phyloP scores from a whole-genome alignment of 2,113 vertebrate species.

The Lophura nycthemera region DNA sequence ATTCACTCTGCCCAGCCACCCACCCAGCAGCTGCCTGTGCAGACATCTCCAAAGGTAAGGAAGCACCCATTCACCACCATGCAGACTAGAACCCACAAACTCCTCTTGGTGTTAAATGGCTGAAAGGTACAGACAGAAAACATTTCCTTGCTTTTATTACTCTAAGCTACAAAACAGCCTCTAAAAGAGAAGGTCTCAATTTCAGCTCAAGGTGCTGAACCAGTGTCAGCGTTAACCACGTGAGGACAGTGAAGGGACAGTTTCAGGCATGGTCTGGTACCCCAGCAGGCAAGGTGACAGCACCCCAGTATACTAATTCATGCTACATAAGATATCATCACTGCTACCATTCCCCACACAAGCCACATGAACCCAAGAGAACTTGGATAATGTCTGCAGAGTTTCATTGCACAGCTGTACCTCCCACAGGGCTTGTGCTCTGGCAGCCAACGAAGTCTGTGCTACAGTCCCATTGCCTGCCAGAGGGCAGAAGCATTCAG shows the following conservation, averaged over 20 bases:
- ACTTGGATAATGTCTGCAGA: fast-evolving
- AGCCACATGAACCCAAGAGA: not conserved
- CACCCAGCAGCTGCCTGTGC: not conserved
- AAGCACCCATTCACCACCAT: fast-evolving
- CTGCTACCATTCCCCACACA: fast-evolving
- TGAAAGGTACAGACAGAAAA: not conserved
- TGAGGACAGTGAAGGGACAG: fast-evolving
- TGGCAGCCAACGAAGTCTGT: not conserved
- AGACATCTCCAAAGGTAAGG: not conserved
- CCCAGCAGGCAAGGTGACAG: not conserved
- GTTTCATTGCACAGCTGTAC: not conserved
- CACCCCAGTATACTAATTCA: not conserved
- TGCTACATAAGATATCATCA: not conserved
- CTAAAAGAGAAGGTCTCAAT: not conserved
- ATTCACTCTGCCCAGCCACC: not conserved
- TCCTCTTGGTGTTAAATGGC: fast-evolving
- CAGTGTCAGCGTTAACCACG: not conserved
- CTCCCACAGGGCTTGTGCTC: not conserved
- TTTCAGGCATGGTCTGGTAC: not conserved
- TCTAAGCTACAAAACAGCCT: not conserved
- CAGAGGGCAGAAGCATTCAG: not conserved
- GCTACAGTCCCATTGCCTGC: not conserved
- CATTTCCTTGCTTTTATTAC: not conserved
- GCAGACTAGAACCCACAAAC: not conserved
- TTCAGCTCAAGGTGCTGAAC: not conserved